Evolutionary conservation across 2,888 invertebrate species (phyloP).

Genomic region (Axea sp.): DNA sequence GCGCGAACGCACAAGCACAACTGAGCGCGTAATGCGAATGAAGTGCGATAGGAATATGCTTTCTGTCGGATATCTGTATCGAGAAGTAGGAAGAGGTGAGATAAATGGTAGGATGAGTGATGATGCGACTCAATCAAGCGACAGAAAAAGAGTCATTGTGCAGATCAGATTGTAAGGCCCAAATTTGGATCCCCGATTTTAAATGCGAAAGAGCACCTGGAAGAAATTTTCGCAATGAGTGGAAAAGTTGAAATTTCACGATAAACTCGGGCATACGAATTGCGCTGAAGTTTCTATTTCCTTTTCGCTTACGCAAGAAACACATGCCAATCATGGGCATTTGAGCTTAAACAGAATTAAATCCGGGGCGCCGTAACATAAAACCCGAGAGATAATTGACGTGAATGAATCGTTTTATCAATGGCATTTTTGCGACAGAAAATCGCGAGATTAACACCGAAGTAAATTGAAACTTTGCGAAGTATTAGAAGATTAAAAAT

Average conservation of each 20-base stretch:
- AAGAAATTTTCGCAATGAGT: too few species aligned
- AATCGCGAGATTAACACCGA: slow-evolving; percentile 9
- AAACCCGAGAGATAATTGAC: slow-evolving; percentile 35
- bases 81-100: slow-evolving; percentile 57
- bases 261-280: slow-evolving; percentile 11
- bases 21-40: slow-evolving; percentile 57
- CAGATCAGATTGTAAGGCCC: too few species aligned
- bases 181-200: too few species aligned
- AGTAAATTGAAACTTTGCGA: slow-evolving; percentile 43
- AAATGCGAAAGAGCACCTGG: too few species aligned
- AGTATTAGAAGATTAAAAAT: slow-evolving; percentile 33
- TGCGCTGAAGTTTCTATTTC: slow-evolving; percentile 27
- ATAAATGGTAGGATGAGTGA: slow-evolving; percentile 57
- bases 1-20: slow-evolving; percentile 50
- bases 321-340: slow-evolving; percentile 21
- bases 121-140: slow-evolving; percentile 5
- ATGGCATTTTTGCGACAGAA: slow-evolving; percentile 18
- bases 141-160: too few species aligned
- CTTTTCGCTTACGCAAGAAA: slow-evolving; percentile 40
- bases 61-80: slow-evolving; percentile 53
- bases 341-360: slow-evolving; percentile 26
- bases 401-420: slow-evolving; percentile 46
- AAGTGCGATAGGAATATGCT: slow-evolving; percentile 59
- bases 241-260: slow-evolving; percentile 19
- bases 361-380: slow-evolving; percentile 30